Base-by-base conservation (phyloP, 2,113 vertebrate species). In the Thryonomys swinderianus region DNA sequence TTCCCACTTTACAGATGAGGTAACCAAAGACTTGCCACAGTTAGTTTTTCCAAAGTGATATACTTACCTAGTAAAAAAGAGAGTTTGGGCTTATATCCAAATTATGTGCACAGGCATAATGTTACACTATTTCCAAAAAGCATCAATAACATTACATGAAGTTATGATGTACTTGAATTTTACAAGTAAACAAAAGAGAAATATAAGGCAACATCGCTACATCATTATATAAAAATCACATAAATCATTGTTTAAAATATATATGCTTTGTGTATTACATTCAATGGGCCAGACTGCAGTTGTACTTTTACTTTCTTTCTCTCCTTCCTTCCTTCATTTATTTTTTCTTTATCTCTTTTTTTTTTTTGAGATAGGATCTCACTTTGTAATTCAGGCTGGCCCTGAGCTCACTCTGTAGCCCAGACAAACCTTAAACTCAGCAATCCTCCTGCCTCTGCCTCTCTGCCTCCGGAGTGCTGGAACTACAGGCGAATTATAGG, bases 121-220 rank as follows among this genome's bases (percentile, higher is more conserved):
- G 32, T 90, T 83, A 93, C 14, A 87, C 10, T 95, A 45, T 40
- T 88, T 92, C 42, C 40, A 67, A 96, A 93, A 85, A n/a, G 48
- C 5, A 85, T 53, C 40, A 91, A 27, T 76, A 95, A 81, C 81
- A 95, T 69, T 80, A 84, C 40, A 66, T 90, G 27, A 96, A 95
- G 82, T n/a, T 73, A 85, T 45, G 10, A 88, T 74, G 7, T 45
- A 11, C 34, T 86, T 21, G 20, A 73, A 95, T 73, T 96, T 69
- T 79, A 62, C 21, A 79, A 69, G 62, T 79, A 88, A 55, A 94
- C 16, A 84, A 96, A 90, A 94, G 10, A 95, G 25, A 91, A 92
- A 95, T 79, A 42, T 62, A 93, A 93, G 62, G 4, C 10, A 86
- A 27, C 59, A 61, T 13, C 91, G 20, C 25, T 76, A 94, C 0